phyloP scores from a whole-genome alignment of 2,888 invertebrate genomes.

The Pasiphila rectangulata region DNA sequence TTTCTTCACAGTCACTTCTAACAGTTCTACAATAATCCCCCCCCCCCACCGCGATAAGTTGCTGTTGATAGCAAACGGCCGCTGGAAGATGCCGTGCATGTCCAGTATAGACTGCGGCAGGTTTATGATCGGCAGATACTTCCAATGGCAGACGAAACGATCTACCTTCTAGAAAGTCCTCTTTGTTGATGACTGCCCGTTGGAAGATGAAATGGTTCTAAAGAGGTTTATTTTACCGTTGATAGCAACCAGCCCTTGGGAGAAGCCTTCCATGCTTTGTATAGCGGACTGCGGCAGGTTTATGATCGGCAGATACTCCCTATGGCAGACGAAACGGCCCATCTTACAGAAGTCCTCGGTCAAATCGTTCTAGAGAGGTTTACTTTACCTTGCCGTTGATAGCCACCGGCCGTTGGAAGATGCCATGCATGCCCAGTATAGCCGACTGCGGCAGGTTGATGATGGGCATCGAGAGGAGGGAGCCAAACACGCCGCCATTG shows the following conservation, averaged over 20 bases:
- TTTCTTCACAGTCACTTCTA: too few relatives aligned
- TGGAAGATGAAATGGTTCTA: too few relatives aligned
- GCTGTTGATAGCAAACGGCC: slow-evolving; percentile 96
- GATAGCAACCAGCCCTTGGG: slow-evolving; percentile 95
- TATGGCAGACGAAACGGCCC: too few relatives aligned
- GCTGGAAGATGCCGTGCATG: slow-evolving; percentile 98
- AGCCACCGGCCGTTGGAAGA: slow-evolving; percentile 96
- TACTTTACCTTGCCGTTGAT: slow-evolving; percentile 87
- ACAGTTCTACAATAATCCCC: too few relatives aligned
- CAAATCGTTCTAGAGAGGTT: too few relatives aligned
- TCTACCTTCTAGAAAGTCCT: too few relatives aligned
- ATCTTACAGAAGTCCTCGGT: too few relatives aligned
- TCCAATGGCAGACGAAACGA: too few relatives aligned
- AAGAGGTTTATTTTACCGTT: too few relatives aligned
- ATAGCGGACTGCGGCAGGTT: slow-evolving; percentile 99
- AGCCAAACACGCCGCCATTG: slow-evolving; percentile 99
- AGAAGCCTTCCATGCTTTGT: slow-evolving; percentile 98
- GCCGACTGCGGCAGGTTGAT: slow-evolving; percentile 99
- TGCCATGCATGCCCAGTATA: slow-evolving; percentile 99
- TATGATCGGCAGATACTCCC: slow-evolving; percentile 99
- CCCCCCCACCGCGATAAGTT: too few relatives aligned
- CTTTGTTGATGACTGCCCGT: too few relatives aligned
- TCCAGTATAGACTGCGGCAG: slow-evolving; percentile 99
- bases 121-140: slow-evolving; percentile 99
- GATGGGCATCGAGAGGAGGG: slow-evolving; percentile 97